Evolutionary conservation across 2,888 invertebrate species (phyloP).

Genomic region (Nomada ferruginata): DNA sequence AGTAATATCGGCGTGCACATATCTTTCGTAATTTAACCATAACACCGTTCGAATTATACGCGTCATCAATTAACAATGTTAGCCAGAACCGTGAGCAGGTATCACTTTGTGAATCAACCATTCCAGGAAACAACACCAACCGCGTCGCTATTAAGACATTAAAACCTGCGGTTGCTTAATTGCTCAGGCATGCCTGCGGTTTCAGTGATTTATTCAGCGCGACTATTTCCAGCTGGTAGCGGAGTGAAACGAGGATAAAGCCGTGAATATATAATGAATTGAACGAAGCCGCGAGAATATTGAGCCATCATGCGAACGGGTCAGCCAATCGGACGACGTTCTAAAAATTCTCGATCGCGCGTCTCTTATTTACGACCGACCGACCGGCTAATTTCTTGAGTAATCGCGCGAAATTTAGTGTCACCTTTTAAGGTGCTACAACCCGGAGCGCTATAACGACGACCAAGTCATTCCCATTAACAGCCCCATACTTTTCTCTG

Average conservation of each 20-base stretch:
- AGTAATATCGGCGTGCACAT: background rate
- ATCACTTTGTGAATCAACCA: slow-evolving; percentile 38
- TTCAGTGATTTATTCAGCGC: slow-evolving; percentile 59
- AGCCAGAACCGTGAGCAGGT: slow-evolving; percentile 4
- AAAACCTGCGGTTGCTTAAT: slow-evolving; percentile 39
- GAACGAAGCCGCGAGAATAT: slow-evolving; percentile 58
- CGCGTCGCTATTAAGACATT: slow-evolving; percentile 44
- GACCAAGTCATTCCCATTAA: slow-evolving; percentile 32
- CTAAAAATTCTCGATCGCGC: slow-evolving; percentile 62
- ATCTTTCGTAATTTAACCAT: background rate
- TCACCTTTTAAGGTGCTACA: slow-evolving; percentile 46
- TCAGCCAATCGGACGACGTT: slow-evolving; percentile 55
- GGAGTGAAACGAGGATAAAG: slow-evolving; percentile 48
- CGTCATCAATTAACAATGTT: slow-evolving; percentile 25
- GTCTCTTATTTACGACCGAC: slow-evolving; percentile 65
- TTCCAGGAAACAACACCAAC: slow-evolving; percentile 28
- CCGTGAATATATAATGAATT: slow-evolving; percentile 69
- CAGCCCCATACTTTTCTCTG: background rate
- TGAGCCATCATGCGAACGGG: slow-evolving; percentile 66
- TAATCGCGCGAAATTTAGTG: slow-evolving; percentile 61
- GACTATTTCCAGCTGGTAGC: slow-evolving; percentile 62
- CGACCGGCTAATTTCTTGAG: slow-evolving; percentile 66
- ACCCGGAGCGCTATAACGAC: background rate
- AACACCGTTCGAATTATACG: background rate
- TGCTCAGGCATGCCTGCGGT: slow-evolving; percentile 43